Evolutionary conservation across 2,113 vertebrate species (phyloP), one percentile per base, ranked within the genome.

Genomic region (Petrocephalus microphthalmus): DNA sequence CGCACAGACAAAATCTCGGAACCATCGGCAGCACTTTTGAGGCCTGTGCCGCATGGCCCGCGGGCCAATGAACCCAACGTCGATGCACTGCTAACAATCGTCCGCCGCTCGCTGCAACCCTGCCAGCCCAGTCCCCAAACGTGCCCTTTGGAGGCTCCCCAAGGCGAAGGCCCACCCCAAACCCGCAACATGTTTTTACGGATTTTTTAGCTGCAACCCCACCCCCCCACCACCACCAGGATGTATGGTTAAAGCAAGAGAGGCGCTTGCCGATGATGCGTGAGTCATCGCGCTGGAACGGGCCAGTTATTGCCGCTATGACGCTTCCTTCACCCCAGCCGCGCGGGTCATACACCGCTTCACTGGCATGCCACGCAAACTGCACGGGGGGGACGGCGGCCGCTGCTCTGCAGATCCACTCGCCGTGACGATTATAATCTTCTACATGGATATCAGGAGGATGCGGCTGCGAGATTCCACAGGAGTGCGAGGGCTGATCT

Each of bases 401-500:
- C 20, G 8, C 81, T 5, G 10, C 13, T n/a, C 86, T 51, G 25
- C 10, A 1, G 49, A 13, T 85, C 45, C 3, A n/a, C 7, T 85
- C 51, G 29, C 25, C n/a, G 11, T 10, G 13, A 0, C n/a, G 5
- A 85, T 85, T 49, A 29, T 85, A 49, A 85, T n/a, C 84, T 33
- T 45, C 45, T 51, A 25, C 17, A 11, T 19, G 11, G n/a, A 11
- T 20, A 37, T n/a, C 8, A 45, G 3, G 19, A 42, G 15, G 87
- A 78, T 22, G 29, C 29, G 22, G 67, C 71, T 51, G 13, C 49
- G 29, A 20, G 60, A 37, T 42, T 53, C 64, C 47, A 81, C 51
- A 67, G 86, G 88, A 90, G 90, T 83, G 89, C 87, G 88, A 89
- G 88, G 87, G 88, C 88, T 89, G 89, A 87, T 56, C 89, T 90